Base-by-base conservation (phyloP, 1,140 invertebrate genomes). In the Pteromalus puparum region DNA sequence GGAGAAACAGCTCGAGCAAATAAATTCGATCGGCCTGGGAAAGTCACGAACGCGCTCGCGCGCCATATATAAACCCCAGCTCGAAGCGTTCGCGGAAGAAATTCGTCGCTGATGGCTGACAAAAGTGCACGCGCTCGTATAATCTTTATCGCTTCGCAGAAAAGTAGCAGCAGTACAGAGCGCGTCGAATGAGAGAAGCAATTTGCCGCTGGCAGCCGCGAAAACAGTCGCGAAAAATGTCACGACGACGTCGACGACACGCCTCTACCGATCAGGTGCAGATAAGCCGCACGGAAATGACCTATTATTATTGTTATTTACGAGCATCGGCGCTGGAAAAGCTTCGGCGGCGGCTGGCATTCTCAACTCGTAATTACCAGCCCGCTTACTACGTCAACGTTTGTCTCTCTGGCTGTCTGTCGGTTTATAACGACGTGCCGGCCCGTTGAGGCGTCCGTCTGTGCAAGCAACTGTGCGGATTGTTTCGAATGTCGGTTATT, bases 261-360 rank as follows among this genome's bases (percentile, higher is more conserved):
- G 26, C 80, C 68, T 46, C 24, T 5, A 0, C 5, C 21, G 82
- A 84, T 79, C 12, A 21, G 2, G 13, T 21, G 26, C 67, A n/a
- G 76, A 79, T 73, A 61, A 84, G 53, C 7, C 53, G 46, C 3
- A 12, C 67, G 82, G 82, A 84, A 84, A 79, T 65, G 82, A 73
- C 21, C 82, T 74, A 84, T 84, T 84, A 84, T 84, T 84, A 84
- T 79, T 68, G 67, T 74, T 84, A 79, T 84, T 84, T 84, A 74
- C 21, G 76, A 42, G 34, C 48, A 48, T 61, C 18, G n/a, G 12
- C 72, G 72, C 21, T 5, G 34, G 72, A 67, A 75, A 76, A 68
- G 38, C 24, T 15, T n/a, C n/a, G n/a, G n/a, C n/a, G n/a, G 46
- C 46, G 42, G 28, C 68, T 28, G 38, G 67, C 65, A 75, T 74